Conservation (phyloP, 2,113 vertebrate species). For the Otolemur garnettii region DNA sequence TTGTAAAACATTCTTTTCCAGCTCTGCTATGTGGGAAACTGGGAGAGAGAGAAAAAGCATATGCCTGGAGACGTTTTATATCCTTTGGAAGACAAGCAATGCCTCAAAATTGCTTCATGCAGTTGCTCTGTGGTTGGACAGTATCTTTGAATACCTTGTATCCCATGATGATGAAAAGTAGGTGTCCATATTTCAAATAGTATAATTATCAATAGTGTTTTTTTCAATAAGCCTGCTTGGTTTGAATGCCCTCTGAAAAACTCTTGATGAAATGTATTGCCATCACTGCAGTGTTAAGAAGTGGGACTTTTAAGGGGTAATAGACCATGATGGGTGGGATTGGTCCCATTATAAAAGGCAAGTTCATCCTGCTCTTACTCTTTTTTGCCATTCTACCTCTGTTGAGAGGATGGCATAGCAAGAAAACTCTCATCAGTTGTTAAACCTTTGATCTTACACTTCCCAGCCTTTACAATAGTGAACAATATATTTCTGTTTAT, state of each 20-base stretch:
- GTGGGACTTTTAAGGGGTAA: not conserved
- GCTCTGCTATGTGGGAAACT: not conserved
- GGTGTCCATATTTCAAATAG: not conserved
- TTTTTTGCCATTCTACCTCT: not conserved
- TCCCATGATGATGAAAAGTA: not conserved
- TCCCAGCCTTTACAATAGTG: not conserved
- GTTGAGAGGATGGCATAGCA: not conserved
- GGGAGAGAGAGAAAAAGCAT: rapidly evolving
- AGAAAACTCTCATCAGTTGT: not conserved
- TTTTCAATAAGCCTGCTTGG: not conserved
- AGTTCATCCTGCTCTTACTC: not conserved
- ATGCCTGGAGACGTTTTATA: rapidly evolving
- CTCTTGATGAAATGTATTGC: not conserved
- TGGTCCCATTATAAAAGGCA: not conserved
- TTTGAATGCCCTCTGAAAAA: not conserved
- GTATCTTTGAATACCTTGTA: not conserved
- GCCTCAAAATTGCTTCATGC: not conserved
- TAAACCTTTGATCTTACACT: not conserved
- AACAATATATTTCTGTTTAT: not conserved
- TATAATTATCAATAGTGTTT: not conserved
- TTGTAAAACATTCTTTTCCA: not conserved
- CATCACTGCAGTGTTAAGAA: not conserved
- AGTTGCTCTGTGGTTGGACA: not conserved
- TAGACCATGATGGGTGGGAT: not conserved
- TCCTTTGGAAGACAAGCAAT: not conserved